Evolutionary conservation across 2,888 invertebrate genomes (phyloP).

Genomic region (Lithophane leautieri): DNA sequence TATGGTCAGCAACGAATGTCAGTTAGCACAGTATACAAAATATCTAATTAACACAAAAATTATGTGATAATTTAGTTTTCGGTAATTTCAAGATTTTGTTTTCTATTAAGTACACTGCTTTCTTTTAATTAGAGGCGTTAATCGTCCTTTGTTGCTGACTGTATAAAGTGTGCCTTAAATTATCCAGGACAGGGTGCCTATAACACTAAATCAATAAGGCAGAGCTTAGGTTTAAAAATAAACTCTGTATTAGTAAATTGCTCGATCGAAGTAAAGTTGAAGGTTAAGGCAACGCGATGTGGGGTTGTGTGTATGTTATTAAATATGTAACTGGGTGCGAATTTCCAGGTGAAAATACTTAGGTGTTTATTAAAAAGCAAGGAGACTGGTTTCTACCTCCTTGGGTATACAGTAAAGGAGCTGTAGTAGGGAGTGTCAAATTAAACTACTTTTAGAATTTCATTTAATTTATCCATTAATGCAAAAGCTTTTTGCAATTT

Average conservation of each 20-base stretch:
- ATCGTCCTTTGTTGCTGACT: background rate
- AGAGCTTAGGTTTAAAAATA: conserved; percentile 33
- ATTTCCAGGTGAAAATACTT: background rate
- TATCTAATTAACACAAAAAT: background rate
- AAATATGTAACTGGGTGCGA: background rate
- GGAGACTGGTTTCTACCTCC: background rate
- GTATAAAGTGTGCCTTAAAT: background rate
- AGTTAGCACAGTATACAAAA: background rate
- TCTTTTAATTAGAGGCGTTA: background rate
- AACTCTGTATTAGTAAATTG: conserved; percentile 9
- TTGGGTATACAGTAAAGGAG: background rate
- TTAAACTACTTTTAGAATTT: background rate
- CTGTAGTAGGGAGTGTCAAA: background rate
- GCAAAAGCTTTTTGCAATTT: background rate
- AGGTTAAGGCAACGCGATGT: conserved; percentile 26
- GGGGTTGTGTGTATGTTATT: conserved; percentile 28
- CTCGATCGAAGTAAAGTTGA: conserved; percentile 40
- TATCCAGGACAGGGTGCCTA: background rate
- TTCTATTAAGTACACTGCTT: too few species aligned
- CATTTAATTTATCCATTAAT: background rate
- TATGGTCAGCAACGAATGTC: background rate
- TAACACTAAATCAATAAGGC: conserved; percentile 38
- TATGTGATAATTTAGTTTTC: background rate
- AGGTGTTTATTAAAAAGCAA: background rate
- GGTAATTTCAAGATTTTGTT: background rate